These are phyloP conservation scores for Epizoanthus fatuus DNA, from an alignment of 92 coral and sea anemone genomes.

Conservation along the genomic window DNA sequence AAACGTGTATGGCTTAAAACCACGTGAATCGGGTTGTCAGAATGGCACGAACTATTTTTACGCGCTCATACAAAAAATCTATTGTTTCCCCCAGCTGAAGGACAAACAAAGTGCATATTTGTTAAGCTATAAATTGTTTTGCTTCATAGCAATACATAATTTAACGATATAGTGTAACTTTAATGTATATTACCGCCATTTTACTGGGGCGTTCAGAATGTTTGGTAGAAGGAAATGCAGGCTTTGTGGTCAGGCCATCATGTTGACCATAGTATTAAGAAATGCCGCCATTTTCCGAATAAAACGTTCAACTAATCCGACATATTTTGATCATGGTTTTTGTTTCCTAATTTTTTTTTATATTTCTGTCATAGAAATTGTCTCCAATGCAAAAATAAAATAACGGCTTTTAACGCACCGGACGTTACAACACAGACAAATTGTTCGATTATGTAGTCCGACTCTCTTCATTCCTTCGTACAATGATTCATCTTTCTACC, in stretches of 20 bases:
- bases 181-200: neutral
- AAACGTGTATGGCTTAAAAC: slow-evolving; percentile 16
- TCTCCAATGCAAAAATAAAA: no score
- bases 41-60: slow-evolving; percentile 8
- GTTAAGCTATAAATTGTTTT: slow-evolving; percentile 32
- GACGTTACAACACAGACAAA: no score
- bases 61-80: slow-evolving; percentile 13
- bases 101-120: neutral
- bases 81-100: neutral
- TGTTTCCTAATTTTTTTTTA: no score
- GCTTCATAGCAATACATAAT: slow-evolving; percentile 6
- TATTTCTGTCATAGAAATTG: no score
- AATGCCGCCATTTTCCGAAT: neutral
- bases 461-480: neutral
- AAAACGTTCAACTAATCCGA: neutral
- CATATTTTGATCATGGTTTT: neutral
- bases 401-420: no score
- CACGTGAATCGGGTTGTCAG: slow-evolving; percentile 21
- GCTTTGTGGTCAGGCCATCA: neutral
- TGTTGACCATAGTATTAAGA: neutral
- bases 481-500: neutral
- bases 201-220: neutral
- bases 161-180: slow-evolving; percentile 2
- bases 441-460: no score
- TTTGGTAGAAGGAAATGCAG: neutral